Evolutionary conservation across 2,113 vertebrate genomes (phyloP), one percentile per base, ranked within the genome.

Genomic region (Microtus richardsoni): DNA sequence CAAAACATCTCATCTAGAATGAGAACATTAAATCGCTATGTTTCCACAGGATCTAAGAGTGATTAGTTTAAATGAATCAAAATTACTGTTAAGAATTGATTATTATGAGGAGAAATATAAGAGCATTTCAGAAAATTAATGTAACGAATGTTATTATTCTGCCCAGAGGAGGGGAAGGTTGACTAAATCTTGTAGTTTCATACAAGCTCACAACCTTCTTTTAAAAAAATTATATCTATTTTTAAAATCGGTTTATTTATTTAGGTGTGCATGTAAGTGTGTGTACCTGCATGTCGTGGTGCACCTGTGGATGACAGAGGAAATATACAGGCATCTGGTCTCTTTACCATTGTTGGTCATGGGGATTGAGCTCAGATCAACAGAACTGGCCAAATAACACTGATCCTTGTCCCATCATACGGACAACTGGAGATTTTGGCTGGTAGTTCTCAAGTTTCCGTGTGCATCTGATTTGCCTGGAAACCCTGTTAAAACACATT

Each of bases 31-130:
- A 95, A 39, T 93, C 74, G 39, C 39, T 79, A 89, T 92, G 44
- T 71, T 85, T 93, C 39, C 80, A 68, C 0, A 22, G 39, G 28
- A 92, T 75, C 62, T 94, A 88, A 70, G 4, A 77, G n/a, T 82
- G 39, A 96, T 95, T 94, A 96, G 60, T 54, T 87, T 54, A 94
- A 93, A 82, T 88, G 54, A 93, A 96, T 96, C 88, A 86, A 94
- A 97, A 88, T 96, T 90, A 30, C 71, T 93, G 33, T 75, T 90
- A 91, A 90, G 68, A 95, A 97, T 21, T 91, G 54, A 90, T 93
- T 87, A 89, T 92, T 89, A 58, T 79, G 33, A 87, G 58, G 49
- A 91, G 19, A 84, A 96, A 94, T 86, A 68, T 92, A 83, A 68
- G 52, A 92, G 41, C 83, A 4, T 77, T 94, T 92, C 62, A 93